Evolutionary conservation across 2,888 invertebrate genomes (phyloP).

Genomic region (Cryptocheilus praepositus): DNA sequence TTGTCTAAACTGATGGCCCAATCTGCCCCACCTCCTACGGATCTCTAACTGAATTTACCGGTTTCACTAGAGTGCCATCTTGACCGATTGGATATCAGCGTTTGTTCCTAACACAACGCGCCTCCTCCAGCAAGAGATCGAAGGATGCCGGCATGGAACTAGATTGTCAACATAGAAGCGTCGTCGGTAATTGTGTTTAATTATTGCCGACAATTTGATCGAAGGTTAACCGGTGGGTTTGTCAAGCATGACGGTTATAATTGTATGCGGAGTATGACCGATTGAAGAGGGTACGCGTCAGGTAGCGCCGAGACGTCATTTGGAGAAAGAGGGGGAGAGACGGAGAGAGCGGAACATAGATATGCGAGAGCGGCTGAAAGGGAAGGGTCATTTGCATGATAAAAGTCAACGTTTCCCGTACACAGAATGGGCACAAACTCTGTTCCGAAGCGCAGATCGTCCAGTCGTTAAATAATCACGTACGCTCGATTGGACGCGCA

Average conservation of each 20-base stretch:
- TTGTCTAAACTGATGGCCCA: slow-evolving; percentile 72
- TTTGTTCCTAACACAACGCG: neutral
- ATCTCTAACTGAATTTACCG: slow-evolving; percentile 58
- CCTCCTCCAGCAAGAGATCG: no score
- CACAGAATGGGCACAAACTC: neutral
- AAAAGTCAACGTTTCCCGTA: no score
- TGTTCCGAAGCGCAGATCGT: slow-evolving; percentile 5
- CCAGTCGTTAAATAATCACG: slow-evolving; percentile 65
- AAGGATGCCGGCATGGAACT: no score
- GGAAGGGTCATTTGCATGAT: no score
- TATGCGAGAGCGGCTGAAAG: no score
- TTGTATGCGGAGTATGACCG: no score
- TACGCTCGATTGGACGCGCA: slow-evolving; percentile 61
- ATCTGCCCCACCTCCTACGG: slow-evolving; percentile 52
- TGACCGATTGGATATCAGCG: slow-evolving; percentile 56
- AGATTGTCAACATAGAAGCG: neutral
- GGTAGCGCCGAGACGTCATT: no score
- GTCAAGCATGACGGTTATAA: no score
- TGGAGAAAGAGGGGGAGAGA: no score
- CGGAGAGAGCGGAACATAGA: no score
- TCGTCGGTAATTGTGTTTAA: neutral
- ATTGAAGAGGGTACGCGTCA: no score
- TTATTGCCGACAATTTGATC: slow-evolving; percentile 3
- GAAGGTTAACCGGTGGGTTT: neutral
- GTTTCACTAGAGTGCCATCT: slow-evolving; percentile 45